Evolutionary conservation across 2,113 vertebrate genomes (phyloP).

Genomic region (Papio anubis): DNA sequence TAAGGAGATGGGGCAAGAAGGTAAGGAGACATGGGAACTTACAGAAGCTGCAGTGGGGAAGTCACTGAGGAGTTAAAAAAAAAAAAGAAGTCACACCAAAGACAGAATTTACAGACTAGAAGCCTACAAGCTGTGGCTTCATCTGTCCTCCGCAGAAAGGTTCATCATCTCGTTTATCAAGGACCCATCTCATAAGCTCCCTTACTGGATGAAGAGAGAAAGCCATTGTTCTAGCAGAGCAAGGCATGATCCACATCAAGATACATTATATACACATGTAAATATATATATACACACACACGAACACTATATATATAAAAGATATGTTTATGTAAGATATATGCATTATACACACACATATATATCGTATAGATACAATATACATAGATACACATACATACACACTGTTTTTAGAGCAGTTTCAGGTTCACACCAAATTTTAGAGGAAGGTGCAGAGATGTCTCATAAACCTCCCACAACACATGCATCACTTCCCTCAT

Average conservation of each 20-base stretch:
- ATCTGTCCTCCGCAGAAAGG: neutral
- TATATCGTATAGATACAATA: neutral
- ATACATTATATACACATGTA: neutral
- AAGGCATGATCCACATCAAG: neutral
- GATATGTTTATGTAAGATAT: too few species aligned
- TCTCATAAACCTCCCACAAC: neutral
- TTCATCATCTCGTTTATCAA: neutral
- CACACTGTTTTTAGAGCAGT: neutral
- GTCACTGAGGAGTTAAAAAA: neutral
- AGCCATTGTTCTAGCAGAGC: neutral
- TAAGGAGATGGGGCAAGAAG: neutral
- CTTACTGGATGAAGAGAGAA: neutral
- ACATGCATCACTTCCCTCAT: too few species aligned
- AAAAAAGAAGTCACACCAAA: neutral
- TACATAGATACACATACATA: neutral
- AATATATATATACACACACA: neutral
- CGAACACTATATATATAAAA: too few species aligned
- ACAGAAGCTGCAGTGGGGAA: neutral
- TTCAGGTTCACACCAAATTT: neutral
- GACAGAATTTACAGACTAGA: neutral
- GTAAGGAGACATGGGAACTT: neutral
- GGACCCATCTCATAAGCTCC: neutral
- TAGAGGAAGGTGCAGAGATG: neutral
- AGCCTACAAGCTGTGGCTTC: conserved; percentile 3
- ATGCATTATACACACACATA: neutral